phyloP scores from a whole-genome alignment of 2,888 invertebrate genomes.

The Noctua janthe region DNA sequence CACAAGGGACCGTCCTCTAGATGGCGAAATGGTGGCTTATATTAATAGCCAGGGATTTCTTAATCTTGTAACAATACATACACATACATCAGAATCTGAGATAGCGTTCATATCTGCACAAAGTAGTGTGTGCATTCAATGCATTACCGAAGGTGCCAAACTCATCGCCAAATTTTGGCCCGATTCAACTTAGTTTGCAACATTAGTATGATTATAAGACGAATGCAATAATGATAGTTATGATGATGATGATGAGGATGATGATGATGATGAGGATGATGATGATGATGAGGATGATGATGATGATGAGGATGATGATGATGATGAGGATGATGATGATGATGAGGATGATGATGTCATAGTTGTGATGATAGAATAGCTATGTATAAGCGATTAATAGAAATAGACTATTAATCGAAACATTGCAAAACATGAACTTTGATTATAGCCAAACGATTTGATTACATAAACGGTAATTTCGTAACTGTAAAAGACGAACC shows the following conservation, averaged over 20 bases:
- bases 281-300: no score
- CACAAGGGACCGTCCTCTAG: background rate
- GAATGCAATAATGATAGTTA: background rate
- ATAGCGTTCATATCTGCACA: background rate
- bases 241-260: no score
- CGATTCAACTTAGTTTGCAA: background rate
- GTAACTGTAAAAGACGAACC: constrained; percentile 49
- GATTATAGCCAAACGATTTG: background rate
- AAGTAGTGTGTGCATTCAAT: background rate
- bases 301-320: background rate
- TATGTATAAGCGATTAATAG: background rate
- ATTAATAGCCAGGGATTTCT: background rate
- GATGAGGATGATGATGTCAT: no score
- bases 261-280: no score
- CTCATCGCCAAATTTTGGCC: background rate
- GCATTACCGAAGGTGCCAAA: background rate
- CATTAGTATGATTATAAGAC: background rate
- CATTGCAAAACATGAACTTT: constrained; percentile 1
- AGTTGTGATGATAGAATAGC: background rate
- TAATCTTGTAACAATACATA: background rate
- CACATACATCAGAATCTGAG: background rate
- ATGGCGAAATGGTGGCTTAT: background rate
- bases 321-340: no score
- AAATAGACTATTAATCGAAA: background rate
- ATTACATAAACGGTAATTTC: constrained; percentile 54